phyloP scores from a whole-genome alignment of 2,797 vertebrate genomes.

The Steatocranus sp. region DNA sequence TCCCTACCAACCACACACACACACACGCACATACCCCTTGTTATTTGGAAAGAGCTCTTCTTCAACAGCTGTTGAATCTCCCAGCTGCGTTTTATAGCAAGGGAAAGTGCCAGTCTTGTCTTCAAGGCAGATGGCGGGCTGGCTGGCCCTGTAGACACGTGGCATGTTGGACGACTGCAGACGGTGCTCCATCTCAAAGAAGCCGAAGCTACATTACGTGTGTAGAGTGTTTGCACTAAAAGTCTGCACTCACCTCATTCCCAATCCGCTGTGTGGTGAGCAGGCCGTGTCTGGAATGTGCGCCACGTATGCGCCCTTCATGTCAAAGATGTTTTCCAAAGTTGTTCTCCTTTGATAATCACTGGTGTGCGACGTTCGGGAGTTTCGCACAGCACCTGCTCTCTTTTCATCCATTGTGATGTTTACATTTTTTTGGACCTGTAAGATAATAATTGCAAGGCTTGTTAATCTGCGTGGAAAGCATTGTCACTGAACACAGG shows the following conservation, averaged over 20 bases:
- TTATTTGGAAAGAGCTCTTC: slow-evolving; percentile 50
- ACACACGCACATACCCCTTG: background rate
- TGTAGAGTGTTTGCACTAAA: background rate
- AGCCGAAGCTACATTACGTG: slow-evolving; percentile 5
- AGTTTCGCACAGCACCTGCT: slow-evolving; percentile 57
- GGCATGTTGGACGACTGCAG: slow-evolving; percentile 52
- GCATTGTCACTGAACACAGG: background rate
- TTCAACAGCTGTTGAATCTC: slow-evolving; percentile 65
- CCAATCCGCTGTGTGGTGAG: slow-evolving; percentile 8
- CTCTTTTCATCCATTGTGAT: slow-evolving; percentile 33
- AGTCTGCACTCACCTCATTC: slow-evolving; percentile 39
- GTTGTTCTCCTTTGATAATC: slow-evolving; percentile 64
- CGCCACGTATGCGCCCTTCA: slow-evolving; percentile 48
- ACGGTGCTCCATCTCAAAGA: slow-evolving; percentile 12
- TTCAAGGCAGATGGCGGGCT: slow-evolving; percentile 63
- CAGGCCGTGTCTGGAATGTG: slow-evolving; percentile 57
- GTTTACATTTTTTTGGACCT: slow-evolving; percentile 52
- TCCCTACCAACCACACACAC: background rate
- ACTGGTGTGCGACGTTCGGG: slow-evolving; percentile 41
- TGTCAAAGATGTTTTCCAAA: slow-evolving; percentile 55
- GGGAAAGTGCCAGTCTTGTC: slow-evolving; percentile 60
- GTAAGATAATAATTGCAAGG: slow-evolving; percentile 36
- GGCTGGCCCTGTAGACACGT: slow-evolving; percentile 56
- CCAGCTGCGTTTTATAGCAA: slow-evolving; percentile 58
- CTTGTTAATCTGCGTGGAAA: background rate